A percentile compares a stretch with the other conserved stretches of the same genome.
phyloP scores from a whole-genome alignment of 2,797 vertebrate genomes.

The Argya squamiceps region DNA sequence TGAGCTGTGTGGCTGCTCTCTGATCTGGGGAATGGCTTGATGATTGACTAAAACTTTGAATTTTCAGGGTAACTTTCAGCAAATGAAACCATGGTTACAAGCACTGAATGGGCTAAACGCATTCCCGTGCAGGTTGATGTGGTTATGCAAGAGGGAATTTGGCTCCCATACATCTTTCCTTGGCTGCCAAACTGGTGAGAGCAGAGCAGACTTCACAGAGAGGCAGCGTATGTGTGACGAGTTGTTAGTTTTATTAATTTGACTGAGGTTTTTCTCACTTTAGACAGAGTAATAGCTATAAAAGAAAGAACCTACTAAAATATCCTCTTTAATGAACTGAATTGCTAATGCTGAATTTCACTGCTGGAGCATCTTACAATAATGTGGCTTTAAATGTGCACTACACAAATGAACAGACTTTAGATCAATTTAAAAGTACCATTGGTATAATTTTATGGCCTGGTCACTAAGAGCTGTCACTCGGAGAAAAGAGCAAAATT shows the following conservation, averaged over 20 bases:
- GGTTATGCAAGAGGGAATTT: slow-evolving; percentile 17
- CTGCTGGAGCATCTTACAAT: not conserved
- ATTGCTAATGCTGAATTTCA: slow-evolving; percentile 51
- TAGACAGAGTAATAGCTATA: slow-evolving; percentile 34
- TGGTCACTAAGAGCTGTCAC: not conserved
- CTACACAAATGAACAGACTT: not conserved
- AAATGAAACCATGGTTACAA: slow-evolving; percentile 35
- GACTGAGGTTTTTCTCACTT: slow-evolving; percentile 43
- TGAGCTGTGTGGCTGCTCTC: not conserved
- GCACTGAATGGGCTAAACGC: not conserved
- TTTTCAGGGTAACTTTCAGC: not conserved
- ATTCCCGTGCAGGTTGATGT: not conserved
- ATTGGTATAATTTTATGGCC: slow-evolving; percentile 26
- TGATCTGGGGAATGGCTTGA: not conserved
- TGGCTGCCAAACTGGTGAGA: slow-evolving; percentile 4
- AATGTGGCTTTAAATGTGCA: slow-evolving; percentile 7
- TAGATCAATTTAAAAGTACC: slow-evolving; percentile 20
- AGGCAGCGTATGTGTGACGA: not conserved
- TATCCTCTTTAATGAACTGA: slow-evolving; percentile 57
- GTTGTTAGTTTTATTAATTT: slow-evolving; percentile 58
- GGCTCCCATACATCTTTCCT: not conserved
- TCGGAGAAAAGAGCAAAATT: slow-evolving; percentile 25
- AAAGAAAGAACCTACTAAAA: slow-evolving; percentile 49
- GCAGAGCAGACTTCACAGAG: not conserved
- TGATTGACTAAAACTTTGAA: not conserved